Evolutionary conservation across 2,888 invertebrate species (phyloP).

Genomic region (Anticlea derivata): DNA sequence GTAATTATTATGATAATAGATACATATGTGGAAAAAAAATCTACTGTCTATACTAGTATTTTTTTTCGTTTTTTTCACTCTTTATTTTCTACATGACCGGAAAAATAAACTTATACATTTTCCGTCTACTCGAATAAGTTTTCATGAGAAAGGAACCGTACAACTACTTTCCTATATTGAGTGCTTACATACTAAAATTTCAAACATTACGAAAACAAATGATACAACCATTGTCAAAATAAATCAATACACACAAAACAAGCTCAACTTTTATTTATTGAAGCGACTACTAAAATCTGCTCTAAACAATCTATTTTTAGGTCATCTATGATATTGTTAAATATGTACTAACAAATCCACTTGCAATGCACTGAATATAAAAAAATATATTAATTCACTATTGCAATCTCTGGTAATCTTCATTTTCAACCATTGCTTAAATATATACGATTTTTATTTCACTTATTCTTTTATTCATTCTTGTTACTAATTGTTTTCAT

Average conservation of each 20-base stretch:
- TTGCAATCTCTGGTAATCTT: constrained; percentile 76
- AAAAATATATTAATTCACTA: constrained; percentile 80
- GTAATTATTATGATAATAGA: constrained; percentile 68
- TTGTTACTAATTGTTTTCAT: constrained; percentile 57
- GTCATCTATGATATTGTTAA: constrained; percentile 53
- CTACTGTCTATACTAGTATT: constrained; percentile 66
- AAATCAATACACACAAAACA: constrained; percentile 65
- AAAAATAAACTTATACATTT: constrained; percentile 49
- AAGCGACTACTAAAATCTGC: constrained; percentile 63
- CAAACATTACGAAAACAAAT: constrained; percentile 52
- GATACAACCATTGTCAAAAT: constrained; percentile 63
- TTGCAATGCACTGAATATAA: constrained; percentile 67
- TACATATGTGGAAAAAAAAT: constrained; percentile 64
- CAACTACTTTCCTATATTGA: constrained; percentile 41
- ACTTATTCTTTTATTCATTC: constrained; percentile 73
- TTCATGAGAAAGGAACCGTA: constrained; percentile 25
- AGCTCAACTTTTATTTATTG: constrained; percentile 54
- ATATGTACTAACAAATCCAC: constrained; percentile 45
- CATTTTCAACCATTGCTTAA: constrained; percentile 65
- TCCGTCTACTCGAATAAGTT: constrained; percentile 47
- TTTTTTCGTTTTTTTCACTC: constrained; percentile 60
- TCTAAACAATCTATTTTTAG: constrained; percentile 50
- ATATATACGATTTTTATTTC: constrained; percentile 65
- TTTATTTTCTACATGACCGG: constrained; percentile 59
- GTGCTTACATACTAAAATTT: constrained; percentile 59